phyloP scores from a whole-genome alignment of 2,888 invertebrate genomes.

The Limnephilus rhombicus region DNA sequence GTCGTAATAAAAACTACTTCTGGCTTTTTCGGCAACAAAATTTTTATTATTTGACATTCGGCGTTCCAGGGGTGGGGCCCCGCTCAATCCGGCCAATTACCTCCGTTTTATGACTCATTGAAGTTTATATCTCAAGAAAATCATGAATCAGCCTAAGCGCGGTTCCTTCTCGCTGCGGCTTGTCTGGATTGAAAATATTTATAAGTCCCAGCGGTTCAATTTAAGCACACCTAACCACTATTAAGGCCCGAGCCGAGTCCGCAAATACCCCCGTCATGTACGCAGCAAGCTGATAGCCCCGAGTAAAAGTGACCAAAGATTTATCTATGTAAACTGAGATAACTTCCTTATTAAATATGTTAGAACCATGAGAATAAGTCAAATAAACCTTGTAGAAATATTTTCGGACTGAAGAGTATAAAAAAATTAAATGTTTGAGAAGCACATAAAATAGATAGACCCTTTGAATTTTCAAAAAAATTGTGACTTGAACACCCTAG shows the following conservation, averaged over 20 bases:
- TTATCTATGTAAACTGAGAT: not conserved
- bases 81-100: slow-evolving; percentile 48
- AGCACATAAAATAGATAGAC: too few relatives aligned
- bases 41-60: slow-evolving; percentile 52
- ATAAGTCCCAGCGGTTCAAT: slow-evolving; percentile 65
- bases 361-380: too few relatives aligned
- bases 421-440: too few relatives aligned
- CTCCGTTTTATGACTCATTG: slow-evolving; percentile 52
- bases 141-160: slow-evolving; percentile 51
- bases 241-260: slow-evolving; percentile 56
- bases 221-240: slow-evolving; percentile 61
- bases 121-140: slow-evolving; percentile 56
- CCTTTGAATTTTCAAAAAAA: too few relatives aligned
- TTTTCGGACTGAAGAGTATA: too few relatives aligned
- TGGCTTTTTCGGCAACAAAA: slow-evolving; percentile 45
- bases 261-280: slow-evolving; percentile 5
- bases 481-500: too few relatives aligned
- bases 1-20: slow-evolving; percentile 43
- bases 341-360: not conserved
- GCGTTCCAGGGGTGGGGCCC: slow-evolving; percentile 18
- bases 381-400: too few relatives aligned
- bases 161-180: slow-evolving; percentile 39
- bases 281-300: not conserved
- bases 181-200: slow-evolving; percentile 65
- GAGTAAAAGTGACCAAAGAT: slow-evolving; percentile 13